Conservation (phyloP, 2,113 vertebrate genomes). For the Peucedramus taeniatus region DNA sequence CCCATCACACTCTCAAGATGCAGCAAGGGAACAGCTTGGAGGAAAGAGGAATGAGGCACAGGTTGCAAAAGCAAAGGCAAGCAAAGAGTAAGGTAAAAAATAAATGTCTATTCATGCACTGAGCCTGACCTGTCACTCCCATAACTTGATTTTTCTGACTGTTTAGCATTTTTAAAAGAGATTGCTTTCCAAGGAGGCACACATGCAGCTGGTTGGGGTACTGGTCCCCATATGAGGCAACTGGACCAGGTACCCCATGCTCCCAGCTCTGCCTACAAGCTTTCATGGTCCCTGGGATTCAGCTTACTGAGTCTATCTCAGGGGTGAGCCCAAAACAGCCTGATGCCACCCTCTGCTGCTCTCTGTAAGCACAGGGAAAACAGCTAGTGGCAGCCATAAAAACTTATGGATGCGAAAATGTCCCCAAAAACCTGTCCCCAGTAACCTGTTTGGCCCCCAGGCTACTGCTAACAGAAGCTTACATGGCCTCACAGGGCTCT, state of each 20-base stretch:
- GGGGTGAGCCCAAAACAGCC: not conserved
- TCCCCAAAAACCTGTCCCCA: not conserved
- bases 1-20: not conserved
- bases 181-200: not conserved
- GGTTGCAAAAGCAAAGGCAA: not conserved
- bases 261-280: not conserved
- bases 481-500: accelerated
- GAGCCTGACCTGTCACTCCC: not conserved
- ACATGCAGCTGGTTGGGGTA: not conserved
- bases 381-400: not conserved
- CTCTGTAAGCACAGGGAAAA: not conserved
- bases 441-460: not conserved
- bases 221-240: not conserved
- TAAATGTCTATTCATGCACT: not conserved
- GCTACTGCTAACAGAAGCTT: not conserved
- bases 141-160: not conserved
- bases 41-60: not conserved
- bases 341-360: not conserved
- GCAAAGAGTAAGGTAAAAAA: not conserved
- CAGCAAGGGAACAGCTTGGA: not conserved
- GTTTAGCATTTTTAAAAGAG: not conserved
- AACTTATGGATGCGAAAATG: not conserved
- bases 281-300: not conserved
- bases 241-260: not conserved
- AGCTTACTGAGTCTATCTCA: accelerated